A percentile compares a stretch with the other conserved stretches of the same genome.
Evolutionary conservation across 2,888 invertebrate genomes (phyloP).

Genomic region (Pristionchus entomophagus): DNA sequence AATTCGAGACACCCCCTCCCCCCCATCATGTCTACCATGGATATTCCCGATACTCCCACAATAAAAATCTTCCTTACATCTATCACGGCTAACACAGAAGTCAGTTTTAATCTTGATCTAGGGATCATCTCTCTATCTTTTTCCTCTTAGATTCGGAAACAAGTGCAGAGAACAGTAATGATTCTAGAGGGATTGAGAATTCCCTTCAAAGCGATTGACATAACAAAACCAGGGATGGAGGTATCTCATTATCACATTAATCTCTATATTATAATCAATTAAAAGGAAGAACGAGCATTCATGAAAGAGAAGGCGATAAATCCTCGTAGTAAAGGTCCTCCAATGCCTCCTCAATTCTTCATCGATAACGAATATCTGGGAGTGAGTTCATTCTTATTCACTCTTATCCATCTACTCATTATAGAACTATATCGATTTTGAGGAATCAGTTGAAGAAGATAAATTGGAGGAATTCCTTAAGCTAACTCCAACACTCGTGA

Average conservation of each 20-base stretch:
- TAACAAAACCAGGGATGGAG: slow-evolving; percentile 44
- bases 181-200: slow-evolving; percentile 42
- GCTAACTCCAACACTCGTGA: background rate
- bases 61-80: slow-evolving; percentile 31
- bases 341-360: slow-evolving; percentile 41
- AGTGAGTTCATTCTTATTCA: background rate
- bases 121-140: no score
- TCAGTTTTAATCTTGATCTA: background rate
- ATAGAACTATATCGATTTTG: slow-evolving; percentile 44
- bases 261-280: background rate
- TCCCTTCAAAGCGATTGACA: slow-evolving; percentile 40
- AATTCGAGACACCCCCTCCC: background rate
- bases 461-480: slow-evolving; percentile 40
- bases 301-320: slow-evolving; percentile 42
- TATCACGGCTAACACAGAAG: slow-evolving; percentile 42
- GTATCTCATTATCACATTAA: background rate
- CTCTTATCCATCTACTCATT: background rate
- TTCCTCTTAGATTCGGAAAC: slow-evolving; percentile 23
- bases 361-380: slow-evolving; percentile 31
- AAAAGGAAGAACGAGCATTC: slow-evolving; percentile 35
- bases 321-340: background rate
- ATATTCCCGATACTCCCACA: background rate
- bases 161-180: slow-evolving; percentile 40
- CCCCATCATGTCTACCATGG: no score
- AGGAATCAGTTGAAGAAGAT: slow-evolving; percentile 45